A percentile compares a stretch with the other conserved stretches of the same genome.
Conservation (phyloP, 2,888 invertebrate species). For the Pseudococcus jackbeardsleyi region DNA sequence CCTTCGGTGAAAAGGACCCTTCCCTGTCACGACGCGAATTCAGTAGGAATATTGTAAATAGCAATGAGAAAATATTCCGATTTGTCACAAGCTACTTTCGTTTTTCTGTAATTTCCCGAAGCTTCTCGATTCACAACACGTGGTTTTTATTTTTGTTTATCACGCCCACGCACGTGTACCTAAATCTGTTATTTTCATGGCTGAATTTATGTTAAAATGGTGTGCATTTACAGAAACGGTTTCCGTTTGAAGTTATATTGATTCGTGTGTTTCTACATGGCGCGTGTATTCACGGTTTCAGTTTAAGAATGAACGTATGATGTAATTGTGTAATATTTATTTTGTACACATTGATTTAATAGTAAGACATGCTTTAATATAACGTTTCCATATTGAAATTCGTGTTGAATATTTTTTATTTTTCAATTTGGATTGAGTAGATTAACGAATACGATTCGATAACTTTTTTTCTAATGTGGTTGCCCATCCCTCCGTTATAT, state of each 20-base stretch:
- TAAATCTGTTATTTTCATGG: not conserved
- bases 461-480: not conserved
- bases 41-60: not conserved
- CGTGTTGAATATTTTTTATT: not conserved
- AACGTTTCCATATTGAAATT: conserved; percentile 6
- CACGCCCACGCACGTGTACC: not conserved
- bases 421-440: not conserved
- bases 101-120: not conserved
- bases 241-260: not conserved
- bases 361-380: conserved; percentile 36
- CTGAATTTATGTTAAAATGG: not conserved
- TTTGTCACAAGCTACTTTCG: not conserved
- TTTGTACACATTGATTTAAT: conserved; percentile 28
- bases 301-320: not conserved
- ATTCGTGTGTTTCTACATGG: not conserved
- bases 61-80: not conserved
- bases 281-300: not conserved
- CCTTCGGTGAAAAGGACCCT: not conserved
- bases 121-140: not conserved
- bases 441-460: not conserved
- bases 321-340: conserved; percentile 35
- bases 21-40: not conserved
- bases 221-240: not conserved
- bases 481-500: not conserved
- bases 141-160: not conserved